Evolutionary conservation across 2,797 vertebrate species (phyloP).

Genomic region (Danio albolineatus): DNA sequence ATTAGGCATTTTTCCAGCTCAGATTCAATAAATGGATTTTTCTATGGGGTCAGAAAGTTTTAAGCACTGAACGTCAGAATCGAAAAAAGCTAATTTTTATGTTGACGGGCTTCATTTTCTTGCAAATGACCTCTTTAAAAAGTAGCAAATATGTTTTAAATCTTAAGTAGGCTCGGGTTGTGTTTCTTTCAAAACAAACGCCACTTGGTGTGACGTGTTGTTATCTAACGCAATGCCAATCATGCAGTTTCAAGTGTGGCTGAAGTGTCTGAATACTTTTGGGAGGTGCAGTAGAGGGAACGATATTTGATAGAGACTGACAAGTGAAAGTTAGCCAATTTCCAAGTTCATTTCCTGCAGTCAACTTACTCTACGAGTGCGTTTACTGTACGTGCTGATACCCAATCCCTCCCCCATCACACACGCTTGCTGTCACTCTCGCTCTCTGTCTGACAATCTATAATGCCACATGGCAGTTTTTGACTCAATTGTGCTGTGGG

Average conservation of each 20-base stretch:
- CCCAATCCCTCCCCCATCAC: slow-evolving; percentile 19
- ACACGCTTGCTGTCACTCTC: slow-evolving; percentile 22
- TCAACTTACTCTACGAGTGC: slow-evolving; percentile 18
- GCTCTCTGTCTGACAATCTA: slow-evolving; percentile 18
- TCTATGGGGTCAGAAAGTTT: not conserved
- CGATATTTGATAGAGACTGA: slow-evolving; percentile 32
- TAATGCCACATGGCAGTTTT: slow-evolving; percentile 43
- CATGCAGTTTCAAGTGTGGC: not conserved
- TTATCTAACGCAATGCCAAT: not conserved
- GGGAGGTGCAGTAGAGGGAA: not conserved
- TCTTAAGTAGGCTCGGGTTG: not conserved
- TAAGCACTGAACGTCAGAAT: not conserved
- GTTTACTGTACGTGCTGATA: slow-evolving; percentile 32
- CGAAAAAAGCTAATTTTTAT: not conserved
- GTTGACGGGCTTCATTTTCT: not conserved
- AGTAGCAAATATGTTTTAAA: not conserved
- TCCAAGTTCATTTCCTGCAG: slow-evolving; percentile 36
- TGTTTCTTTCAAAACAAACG: not conserved
- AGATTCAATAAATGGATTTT: not conserved
- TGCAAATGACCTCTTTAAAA: not conserved
- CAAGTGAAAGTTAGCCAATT: slow-evolving; percentile 28
- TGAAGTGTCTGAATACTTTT: slow-evolving; percentile 19
- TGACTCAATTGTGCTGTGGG: slow-evolving; percentile 16
- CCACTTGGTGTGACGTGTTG: not conserved
- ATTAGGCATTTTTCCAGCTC: not conserved